Evolutionary conservation across 2,797 vertebrate species (phyloP).

Genomic region (Mormyrops boulengeri): DNA sequence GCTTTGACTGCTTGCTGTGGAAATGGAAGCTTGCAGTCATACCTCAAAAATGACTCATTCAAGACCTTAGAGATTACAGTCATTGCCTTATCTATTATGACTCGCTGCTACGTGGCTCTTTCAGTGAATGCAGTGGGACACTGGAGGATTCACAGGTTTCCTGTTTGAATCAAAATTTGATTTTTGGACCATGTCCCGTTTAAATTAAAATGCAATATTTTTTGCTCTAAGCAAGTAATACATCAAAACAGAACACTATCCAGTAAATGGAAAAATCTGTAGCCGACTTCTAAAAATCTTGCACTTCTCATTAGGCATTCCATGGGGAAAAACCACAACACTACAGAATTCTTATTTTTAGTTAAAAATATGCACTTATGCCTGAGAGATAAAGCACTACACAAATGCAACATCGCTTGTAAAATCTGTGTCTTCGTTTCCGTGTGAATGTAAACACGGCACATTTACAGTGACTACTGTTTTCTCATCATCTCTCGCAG

Average conservation of each 20-base stretch:
- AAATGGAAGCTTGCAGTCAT: neutral
- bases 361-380: neutral
- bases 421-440: neutral
- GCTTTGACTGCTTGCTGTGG: neutral
- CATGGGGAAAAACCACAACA: neutral
- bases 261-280: neutral
- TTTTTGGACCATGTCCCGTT: neutral
- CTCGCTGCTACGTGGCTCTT: neutral
- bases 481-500: neutral
- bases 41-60: neutral
- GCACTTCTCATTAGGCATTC: neutral
- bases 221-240: constrained; percentile 4
- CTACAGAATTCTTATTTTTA: neutral
- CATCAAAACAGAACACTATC: neutral
- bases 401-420: neutral
- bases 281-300: neutral
- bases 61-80: neutral
- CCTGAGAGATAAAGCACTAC: neutral
- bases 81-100: neutral
- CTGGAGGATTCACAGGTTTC: neutral
- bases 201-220: neutral
- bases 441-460: neutral
- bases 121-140: neutral
- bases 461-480: neutral
- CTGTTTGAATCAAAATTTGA: neutral